phyloP scores from a whole-genome alignment of 2,888 invertebrate genomes.

The Halocaridina rubra region DNA sequence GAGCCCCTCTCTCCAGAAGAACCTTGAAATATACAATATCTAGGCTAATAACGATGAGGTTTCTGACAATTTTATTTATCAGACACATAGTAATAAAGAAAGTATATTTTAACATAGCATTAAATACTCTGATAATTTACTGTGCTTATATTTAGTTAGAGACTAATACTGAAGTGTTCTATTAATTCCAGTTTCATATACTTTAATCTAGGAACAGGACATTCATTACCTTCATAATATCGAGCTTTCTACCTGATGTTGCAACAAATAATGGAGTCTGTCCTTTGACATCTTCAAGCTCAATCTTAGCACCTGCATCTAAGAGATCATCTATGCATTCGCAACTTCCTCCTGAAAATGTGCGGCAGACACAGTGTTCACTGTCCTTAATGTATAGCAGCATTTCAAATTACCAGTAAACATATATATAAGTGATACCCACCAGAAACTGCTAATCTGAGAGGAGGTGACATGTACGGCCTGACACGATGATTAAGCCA shows the following conservation, averaged over 20 bases:
- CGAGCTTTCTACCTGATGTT: slow-evolving; percentile 40
- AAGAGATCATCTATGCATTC: slow-evolving; percentile 33
- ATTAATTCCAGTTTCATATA: too few relatives aligned
- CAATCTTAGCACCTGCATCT: slow-evolving; percentile 44
- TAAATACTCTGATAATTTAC: too few relatives aligned
- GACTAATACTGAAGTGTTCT: too few relatives aligned
- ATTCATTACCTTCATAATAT: slow-evolving; percentile 57
- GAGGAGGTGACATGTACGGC: slow-evolving; percentile 49
- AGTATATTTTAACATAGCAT: too few relatives aligned
- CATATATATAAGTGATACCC: too few relatives aligned
- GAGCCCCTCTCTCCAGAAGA: slow-evolving; percentile 50
- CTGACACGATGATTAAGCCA: slow-evolving; percentile 54
- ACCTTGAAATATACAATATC: too few relatives aligned
- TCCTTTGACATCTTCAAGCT: slow-evolving; percentile 56
- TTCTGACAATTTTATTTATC: too few relatives aligned
- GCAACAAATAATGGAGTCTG: slow-evolving; percentile 59
- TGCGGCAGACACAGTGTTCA: too few relatives aligned
- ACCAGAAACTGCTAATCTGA: slow-evolving; percentile 55
- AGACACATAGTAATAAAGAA: too few relatives aligned
- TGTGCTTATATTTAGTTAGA: too few relatives aligned
- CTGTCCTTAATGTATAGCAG: not conserved
- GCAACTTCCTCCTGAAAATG: slow-evolving; percentile 35
- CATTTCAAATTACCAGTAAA: not conserved
- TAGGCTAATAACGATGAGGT: too few relatives aligned
- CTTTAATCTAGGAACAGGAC: too few relatives aligned